phyloP scores from a whole-genome alignment of 2,888 invertebrate genomes.

The Aphrophora alni region DNA sequence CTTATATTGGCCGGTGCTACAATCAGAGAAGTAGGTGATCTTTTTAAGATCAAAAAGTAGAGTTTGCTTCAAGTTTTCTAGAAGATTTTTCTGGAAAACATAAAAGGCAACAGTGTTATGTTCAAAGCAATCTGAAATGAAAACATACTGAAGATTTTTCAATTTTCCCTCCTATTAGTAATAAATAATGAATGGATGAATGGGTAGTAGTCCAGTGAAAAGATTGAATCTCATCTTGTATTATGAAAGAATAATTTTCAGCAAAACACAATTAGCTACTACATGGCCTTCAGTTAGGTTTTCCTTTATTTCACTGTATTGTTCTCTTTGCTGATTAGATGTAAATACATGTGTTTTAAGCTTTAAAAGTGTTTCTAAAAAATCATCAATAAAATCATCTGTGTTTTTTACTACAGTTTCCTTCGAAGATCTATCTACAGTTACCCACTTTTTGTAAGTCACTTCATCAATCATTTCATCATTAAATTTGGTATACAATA shows the following conservation, averaged over 20 bases:
- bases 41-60: background rate
- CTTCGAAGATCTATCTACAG: no score
- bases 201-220: background rate
- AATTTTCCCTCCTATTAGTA: background rate
- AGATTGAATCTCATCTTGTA: background rate
- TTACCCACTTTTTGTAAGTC: no score
- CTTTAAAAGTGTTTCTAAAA: slow-evolving; percentile 19
- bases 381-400: background rate
- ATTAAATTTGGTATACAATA: no score
- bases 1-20: background rate
- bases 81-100: background rate
- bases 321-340: background rate
- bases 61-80: background rate
- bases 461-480: no score
- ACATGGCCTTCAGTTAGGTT: slow-evolving; percentile 25
- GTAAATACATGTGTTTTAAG: background rate
- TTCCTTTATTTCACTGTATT: slow-evolving; percentile 6
- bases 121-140: background rate
- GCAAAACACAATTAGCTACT: slow-evolving; percentile 10
- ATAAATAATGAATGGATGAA: background rate
- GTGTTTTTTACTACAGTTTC: background rate
- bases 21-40: background rate
- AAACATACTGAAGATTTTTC: background rate
- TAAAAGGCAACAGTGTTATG: background rate
- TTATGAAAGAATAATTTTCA: background rate